phyloP scores from a whole-genome alignment of 2,888 invertebrate species.

The Harpalus rufipes region DNA sequence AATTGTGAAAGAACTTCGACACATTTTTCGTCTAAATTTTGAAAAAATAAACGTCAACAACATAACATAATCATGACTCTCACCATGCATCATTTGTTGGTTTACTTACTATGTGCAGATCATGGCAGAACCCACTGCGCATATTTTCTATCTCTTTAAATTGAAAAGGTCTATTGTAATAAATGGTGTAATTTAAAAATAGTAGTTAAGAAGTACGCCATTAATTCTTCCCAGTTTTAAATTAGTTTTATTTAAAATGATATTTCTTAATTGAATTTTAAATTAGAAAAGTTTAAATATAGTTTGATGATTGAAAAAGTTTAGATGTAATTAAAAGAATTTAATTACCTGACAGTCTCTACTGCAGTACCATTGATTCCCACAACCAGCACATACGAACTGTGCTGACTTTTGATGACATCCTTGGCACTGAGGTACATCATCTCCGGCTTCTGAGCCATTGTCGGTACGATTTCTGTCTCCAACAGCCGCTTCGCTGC shows the following conservation, averaged over 20 bases:
- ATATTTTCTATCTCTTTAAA: too few species aligned
- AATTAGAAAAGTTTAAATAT: background rate
- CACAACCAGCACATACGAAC: conserved; percentile 94
- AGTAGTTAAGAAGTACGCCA: conserved; percentile 44
- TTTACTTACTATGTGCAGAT: too few species aligned
- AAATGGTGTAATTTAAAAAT: conserved; percentile 44
- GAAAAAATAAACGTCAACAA: too few species aligned
- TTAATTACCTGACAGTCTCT: conserved; percentile 91
- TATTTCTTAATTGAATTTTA: conserved; percentile 7
- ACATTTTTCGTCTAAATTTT: too few species aligned
- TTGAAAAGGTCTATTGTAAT: too few species aligned
- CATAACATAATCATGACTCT: too few species aligned
- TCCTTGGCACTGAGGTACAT: conserved; percentile 90
- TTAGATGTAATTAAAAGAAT: background rate
- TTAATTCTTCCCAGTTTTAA: conserved; percentile 53
- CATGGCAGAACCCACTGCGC: too few species aligned
- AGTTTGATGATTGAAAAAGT: background rate
- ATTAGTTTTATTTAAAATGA: conserved; percentile 1
- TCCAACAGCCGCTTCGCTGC: conserved; percentile 76
- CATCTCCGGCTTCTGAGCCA: conserved; percentile 77
- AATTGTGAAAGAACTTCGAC: too few species aligned
- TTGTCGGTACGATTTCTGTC: conserved; percentile 73
- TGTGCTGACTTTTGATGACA: conserved; percentile 90
- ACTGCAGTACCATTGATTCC: conserved; percentile 97
- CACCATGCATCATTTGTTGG: too few species aligned